Conservation (phyloP, 1,140 invertebrate genomes). For the Atopsyche davidsoni region DNA sequence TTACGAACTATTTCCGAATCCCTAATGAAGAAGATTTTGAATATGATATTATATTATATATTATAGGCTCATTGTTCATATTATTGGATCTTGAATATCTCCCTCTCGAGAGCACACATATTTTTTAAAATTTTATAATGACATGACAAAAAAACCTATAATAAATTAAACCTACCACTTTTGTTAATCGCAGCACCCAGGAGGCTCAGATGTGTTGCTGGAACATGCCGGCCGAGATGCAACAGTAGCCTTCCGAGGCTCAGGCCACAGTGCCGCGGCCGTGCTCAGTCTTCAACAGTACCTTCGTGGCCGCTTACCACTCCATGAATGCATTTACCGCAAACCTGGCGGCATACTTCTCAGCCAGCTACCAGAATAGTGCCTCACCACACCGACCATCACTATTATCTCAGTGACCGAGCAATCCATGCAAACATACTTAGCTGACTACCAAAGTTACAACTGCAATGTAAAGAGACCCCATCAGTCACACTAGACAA, state of each 20-base stretch:
- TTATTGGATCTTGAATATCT: no score
- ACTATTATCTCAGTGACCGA: constrained; percentile 8
- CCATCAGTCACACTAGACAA: neutral
- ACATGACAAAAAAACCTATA: no score
- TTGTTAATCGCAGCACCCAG: constrained; percentile 64
- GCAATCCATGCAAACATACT: no score
- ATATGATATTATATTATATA: no score
- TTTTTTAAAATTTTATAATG: neutral
- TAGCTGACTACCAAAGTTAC: no score
- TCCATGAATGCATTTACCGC: constrained; percentile 64
- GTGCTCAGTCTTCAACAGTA: constrained; percentile 56
- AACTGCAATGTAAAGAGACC: no score
- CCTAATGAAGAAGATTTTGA: no score
- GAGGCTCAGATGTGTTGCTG: constrained; percentile 74
- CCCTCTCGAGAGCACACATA: neutral
- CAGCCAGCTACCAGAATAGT: constrained; percentile 37
- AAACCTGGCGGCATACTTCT: constrained; percentile 40
- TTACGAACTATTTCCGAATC: no score
- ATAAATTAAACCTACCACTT: constrained; percentile 10
- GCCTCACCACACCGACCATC: neutral
- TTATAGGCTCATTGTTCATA: no score
- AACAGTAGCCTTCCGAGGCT: constrained; percentile 73
- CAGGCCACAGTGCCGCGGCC: constrained; percentile 66
- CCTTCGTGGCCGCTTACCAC: constrained; percentile 65
- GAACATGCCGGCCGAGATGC: constrained; percentile 85